phyloP scores from a whole-genome alignment of 92 coral and sea anemone species.

The Zoanthus sociatus region DNA sequence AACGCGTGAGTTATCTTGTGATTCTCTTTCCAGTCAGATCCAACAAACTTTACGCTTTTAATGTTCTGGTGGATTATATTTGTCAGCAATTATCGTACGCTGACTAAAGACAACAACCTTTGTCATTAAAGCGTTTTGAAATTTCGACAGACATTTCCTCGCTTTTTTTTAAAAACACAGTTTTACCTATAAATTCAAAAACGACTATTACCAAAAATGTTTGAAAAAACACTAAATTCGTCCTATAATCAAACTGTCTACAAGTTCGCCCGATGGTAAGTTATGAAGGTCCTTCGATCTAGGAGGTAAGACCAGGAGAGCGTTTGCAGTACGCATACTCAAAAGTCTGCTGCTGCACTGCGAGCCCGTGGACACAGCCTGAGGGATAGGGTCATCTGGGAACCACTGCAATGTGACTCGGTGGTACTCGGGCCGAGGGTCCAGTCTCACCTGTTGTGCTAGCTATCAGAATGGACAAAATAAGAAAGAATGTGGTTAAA shows the following conservation, averaged over 20 bases:
- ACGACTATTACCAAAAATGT: not conserved
- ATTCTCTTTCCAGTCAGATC: too few species aligned
- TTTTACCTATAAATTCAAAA: not conserved
- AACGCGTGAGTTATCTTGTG: too few species aligned
- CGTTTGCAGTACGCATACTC: slow-evolving; percentile 99
- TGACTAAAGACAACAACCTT: too few species aligned
- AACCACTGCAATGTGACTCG: slow-evolving; percentile 91
- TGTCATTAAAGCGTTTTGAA: too few species aligned
- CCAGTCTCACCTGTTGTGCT: slow-evolving; percentile 70
- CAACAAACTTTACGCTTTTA: too few species aligned
- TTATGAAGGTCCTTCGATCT: slow-evolving; percentile 68
- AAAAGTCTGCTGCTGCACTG: slow-evolving; percentile 98
- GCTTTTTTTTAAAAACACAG: not conserved
- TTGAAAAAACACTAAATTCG: not conserved
- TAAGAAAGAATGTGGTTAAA: too few species aligned
- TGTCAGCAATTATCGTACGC: too few species aligned
- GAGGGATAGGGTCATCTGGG: slow-evolving; percentile 81
- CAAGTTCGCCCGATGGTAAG: slow-evolving; percentile 69
- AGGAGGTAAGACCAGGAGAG: slow-evolving; percentile 88
- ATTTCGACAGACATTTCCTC: too few species aligned
- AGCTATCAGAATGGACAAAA: slow-evolving; percentile 30
- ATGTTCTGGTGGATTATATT: too few species aligned
- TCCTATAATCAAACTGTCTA: slow-evolving; percentile 88
- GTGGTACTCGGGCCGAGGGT: slow-evolving; percentile 95
- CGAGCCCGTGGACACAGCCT: slow-evolving; percentile 92